Percentiles rank a stretch among this genome's conserved stretches.
Conservation (phyloP, 2,797 vertebrate genomes). For the Todus mexicanus region DNA sequence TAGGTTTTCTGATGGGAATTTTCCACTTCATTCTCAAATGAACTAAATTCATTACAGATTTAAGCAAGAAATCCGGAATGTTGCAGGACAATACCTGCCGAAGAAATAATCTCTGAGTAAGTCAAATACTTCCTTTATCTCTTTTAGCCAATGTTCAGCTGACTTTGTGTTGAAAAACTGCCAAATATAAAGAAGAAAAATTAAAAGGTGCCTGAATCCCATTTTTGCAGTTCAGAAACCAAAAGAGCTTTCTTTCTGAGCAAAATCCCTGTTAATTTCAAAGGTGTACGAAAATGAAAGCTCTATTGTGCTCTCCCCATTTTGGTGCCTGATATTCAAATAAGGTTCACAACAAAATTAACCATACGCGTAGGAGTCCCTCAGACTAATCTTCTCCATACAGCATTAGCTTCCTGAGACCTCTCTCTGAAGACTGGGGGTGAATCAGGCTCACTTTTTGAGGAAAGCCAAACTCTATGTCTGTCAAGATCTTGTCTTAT, state of each 20-base stretch:
- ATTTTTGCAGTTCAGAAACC: neutral
- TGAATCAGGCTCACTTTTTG: neutral
- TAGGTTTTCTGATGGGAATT: neutral
- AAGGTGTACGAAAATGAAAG: accelerated
- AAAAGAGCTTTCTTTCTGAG: neutral
- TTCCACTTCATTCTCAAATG: neutral
- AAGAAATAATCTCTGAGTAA: neutral
- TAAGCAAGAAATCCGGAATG: neutral
- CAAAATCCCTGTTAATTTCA: neutral
- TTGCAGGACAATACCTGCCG: neutral
- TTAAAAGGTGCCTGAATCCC: neutral
- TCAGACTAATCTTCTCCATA: neutral
- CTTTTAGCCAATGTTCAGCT: neutral
- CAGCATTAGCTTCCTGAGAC: neutral
- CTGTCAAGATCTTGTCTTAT: neutral
- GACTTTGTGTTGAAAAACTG: neutral
- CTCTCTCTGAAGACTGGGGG: neutral
- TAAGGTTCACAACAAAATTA: neutral
- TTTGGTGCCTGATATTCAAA: neutral
- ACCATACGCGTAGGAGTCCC: neutral
- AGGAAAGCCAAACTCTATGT: accelerated
- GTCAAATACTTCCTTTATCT: neutral
- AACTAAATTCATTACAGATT: slow-evolving; percentile 1
- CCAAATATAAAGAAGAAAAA: neutral
- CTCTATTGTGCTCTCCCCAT: neutral